Evolutionary conservation across 1,140 invertebrate genomes (phyloP).

Genomic region (Drosophila baimaii): DNA sequence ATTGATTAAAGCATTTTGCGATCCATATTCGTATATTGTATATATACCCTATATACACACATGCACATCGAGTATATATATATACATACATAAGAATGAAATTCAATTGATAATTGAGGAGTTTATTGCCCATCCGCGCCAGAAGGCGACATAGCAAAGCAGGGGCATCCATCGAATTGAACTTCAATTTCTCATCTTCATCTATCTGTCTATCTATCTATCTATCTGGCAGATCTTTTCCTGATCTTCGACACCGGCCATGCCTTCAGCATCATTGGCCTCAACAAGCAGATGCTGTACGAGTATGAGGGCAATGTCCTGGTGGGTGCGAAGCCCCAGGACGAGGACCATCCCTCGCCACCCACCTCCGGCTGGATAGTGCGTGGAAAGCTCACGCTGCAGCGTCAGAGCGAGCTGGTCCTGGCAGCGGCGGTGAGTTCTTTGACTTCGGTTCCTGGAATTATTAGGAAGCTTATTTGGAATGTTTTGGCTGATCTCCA

Average conservation of each 20-base stretch:
- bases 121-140: constrained; percentile 66
- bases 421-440: constrained; percentile 81
- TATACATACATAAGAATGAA: constrained; percentile 61
- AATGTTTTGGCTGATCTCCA: constrained; percentile 32
- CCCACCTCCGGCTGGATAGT: constrained; percentile 83
- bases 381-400: constrained; percentile 78
- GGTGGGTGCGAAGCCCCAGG: constrained; percentile 80
- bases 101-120: constrained; percentile 75
- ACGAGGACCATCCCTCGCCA: constrained; percentile 69
- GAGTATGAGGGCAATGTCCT: constrained; percentile 81
- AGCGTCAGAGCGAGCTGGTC: constrained; percentile 67
- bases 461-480: constrained; percentile 11
- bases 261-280: constrained; percentile 79
- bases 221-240: constrained; percentile 69
- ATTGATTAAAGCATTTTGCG: constrained; percentile 64
- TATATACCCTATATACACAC: constrained; percentile 26
- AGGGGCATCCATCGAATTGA: constrained; percentile 27
- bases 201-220: constrained; percentile 26
- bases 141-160: constrained; percentile 37
- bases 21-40: constrained; percentile 33
- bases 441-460: not conserved
- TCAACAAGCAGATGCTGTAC: constrained; percentile 83
- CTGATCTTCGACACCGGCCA: constrained; percentile 70
- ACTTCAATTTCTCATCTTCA: constrained; percentile 45
- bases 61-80: constrained; percentile 22